phyloP scores from a whole-genome alignment of 2,888 invertebrate genomes.

The Dioctria rufipes region DNA sequence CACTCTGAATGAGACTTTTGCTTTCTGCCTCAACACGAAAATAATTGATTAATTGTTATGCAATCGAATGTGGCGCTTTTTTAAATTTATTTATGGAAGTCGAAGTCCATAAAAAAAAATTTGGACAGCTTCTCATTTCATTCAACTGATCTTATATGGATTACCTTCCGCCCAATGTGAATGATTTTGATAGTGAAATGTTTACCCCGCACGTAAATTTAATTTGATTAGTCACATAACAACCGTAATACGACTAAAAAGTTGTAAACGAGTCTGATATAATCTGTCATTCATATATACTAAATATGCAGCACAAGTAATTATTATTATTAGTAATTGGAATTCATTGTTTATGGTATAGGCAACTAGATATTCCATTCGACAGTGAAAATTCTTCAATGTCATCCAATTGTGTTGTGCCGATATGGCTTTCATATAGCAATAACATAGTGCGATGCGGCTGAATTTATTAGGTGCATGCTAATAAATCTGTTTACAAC shows the following conservation, averaged over 20 bases:
- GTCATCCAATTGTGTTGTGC: not conserved
- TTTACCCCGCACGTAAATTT: conserved; percentile 19
- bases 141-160: not conserved
- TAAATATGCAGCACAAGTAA: no score
- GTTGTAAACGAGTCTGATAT: not conserved
- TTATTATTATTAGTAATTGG: no score
- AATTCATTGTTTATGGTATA: no score
- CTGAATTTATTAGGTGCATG: not conserved
- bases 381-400: conserved; percentile 34
- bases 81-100: conserved; percentile 15
- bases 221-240: conserved; percentile 9
- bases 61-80: not conserved
- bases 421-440: not conserved
- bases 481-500: conserved; percentile 18
- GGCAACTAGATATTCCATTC: not conserved
- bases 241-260: not conserved
- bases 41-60: conserved; percentile 20
- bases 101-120: not conserved
- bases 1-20: not conserved
- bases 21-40: conserved; percentile 9
- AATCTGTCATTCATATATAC: no score
- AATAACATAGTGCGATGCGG: not conserved
- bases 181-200: not conserved
- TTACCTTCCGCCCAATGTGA: not conserved
- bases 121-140: not conserved